Evolutionary conservation across 2,113 vertebrate genomes (phyloP).

Genomic region (Grammomys surdaster): DNA sequence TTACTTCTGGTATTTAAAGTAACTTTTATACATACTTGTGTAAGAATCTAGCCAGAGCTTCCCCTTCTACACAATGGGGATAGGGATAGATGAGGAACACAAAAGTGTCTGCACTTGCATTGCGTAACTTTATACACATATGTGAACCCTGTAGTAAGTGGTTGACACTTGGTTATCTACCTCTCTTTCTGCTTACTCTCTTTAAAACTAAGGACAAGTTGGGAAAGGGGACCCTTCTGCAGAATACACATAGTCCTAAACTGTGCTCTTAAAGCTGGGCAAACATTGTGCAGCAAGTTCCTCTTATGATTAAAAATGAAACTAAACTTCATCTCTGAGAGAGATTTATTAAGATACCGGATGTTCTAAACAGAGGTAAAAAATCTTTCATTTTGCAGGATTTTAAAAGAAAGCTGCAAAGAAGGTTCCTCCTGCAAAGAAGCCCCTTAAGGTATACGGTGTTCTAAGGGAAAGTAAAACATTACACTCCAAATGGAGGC

Average conservation of each 20-base stretch:
- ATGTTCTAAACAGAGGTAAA: not conserved
- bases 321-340: not conserved
- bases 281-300: not conserved
- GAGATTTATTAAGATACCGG: not conserved
- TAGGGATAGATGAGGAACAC: not conserved
- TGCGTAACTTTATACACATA: not conserved
- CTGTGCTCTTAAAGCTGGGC: not conserved
- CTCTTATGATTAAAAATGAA: not conserved
- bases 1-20: too few relatives aligned
- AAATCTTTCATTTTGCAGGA: not conserved
- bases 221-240: not conserved
- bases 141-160: not conserved
- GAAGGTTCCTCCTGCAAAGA: not conserved
- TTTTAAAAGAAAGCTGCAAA: not conserved
- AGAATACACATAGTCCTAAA: slow-evolving; percentile 37
- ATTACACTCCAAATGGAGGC: not conserved
- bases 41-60: slow-evolving; percentile 17
- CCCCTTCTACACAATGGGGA: not conserved
- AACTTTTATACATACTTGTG: not conserved
- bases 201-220: not conserved
- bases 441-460: not conserved
- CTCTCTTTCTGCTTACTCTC: slow-evolving; percentile 45
- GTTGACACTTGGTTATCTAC: not conserved
- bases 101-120: not conserved
- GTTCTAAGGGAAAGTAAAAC: not conserved